Evolutionary conservation across 2,113 vertebrate genomes (phyloP), one percentile per base, ranked within the genome.

Genomic region (Hoplias malabaricus): DNA sequence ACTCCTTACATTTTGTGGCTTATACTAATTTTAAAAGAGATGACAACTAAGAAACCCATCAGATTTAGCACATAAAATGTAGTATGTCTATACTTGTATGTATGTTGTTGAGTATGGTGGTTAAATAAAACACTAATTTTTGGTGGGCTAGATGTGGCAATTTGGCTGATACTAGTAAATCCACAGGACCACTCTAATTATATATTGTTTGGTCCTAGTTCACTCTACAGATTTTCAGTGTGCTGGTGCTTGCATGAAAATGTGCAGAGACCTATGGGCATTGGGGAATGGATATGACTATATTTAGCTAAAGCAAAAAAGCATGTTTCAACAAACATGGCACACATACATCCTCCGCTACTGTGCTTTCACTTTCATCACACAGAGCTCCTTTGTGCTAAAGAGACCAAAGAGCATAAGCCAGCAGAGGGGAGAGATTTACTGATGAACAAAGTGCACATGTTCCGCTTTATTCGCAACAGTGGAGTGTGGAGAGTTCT

Each of bases 391-490:
- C 10, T 36, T 63, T n/a, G 19, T 21, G 9, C 59, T n/a, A 36
- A 36, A 62, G 6, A 71, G 21, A 34, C 21, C 69, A 53, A n/a
- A 33, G 46, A 34, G 14, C n/a, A 21, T 19, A 7, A 36, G 36
- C 65, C 48, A 53, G 59, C 34, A 10, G 34, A 36, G 59, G 7
- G 36, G 59, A 63, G n/a, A 63, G 59, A 36, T 36, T 63, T 63
- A 53, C 23, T 53, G 5, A 63, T 63, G 59, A 36, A n/a, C 59
- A 63, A 63, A 63, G 31, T 63, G 34, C 59, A 63, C 14, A n/a
- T 21, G 59, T 63, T 63, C 16, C 33, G 1, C 31, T 62, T 62
- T 62, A 34, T 62, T 21, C 34, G 19, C 59, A 19, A 10, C 34
- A 63, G 36, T 36, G 12, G n/a, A 23, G 10, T 6, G 14, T 21